Conservation (phyloP, 2,888 invertebrate genomes). For the Orthosia gracilis region DNA sequence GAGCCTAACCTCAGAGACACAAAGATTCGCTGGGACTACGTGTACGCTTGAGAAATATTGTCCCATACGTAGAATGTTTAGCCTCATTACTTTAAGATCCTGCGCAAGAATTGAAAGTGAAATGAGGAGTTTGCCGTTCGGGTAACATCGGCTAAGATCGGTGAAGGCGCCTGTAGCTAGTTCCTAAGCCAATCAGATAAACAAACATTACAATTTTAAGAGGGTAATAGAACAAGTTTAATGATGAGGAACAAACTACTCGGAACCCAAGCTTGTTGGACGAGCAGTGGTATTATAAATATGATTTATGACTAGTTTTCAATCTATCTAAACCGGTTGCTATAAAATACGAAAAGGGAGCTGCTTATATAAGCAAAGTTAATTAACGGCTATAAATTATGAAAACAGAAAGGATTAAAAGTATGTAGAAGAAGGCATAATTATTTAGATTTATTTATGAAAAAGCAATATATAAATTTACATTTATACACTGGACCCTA, state of each 20-base stretch:
- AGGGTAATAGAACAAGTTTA: not conserved
- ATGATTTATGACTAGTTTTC: no score
- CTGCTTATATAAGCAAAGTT: no score
- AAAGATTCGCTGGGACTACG: no score
- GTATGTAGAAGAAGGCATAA: no score
- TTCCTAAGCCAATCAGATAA: not conserved
- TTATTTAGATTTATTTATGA: no score
- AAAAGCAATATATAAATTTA: no score
- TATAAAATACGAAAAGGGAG: no score
- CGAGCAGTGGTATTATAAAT: not conserved
- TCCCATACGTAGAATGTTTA: slow-evolving; percentile 22
- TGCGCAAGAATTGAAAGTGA: slow-evolving; percentile 15
- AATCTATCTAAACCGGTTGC: not conserved
- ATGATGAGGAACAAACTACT: not conserved
- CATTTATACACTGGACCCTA: no score
- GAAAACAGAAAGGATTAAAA: no score
- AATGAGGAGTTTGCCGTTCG: slow-evolving; percentile 16
- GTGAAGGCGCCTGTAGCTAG: not conserved
- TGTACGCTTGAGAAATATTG: slow-evolving; percentile 21
- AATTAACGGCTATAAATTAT: no score
- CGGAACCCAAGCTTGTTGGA: not conserved
- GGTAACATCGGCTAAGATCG: not conserved
- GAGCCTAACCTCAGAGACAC: no score
- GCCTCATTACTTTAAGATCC: slow-evolving; percentile 2
- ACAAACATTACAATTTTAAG: not conserved